Percentiles rank a stretch among this genome's conserved stretches.
Evolutionary conservation across 2,113 vertebrate genomes (phyloP).

Genomic region (Scortum barcoo): DNA sequence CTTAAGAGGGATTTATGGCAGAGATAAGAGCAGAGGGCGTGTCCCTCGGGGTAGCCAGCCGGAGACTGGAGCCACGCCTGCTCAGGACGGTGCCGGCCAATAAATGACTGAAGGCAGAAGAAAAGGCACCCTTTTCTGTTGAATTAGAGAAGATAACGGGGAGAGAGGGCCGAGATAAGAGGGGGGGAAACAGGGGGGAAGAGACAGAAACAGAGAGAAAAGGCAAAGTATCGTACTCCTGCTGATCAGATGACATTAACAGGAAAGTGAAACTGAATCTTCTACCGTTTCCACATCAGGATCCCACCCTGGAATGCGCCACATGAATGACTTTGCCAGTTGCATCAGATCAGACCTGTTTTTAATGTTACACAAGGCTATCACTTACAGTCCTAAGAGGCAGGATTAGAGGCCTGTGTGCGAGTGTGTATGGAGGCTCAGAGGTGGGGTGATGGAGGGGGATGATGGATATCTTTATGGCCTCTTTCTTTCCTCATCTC

Average conservation of each 20-base stretch:
- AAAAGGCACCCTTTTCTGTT: conserved; percentile 70
- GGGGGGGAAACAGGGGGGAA: conserved; percentile 22
- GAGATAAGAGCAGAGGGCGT: conserved; percentile 81
- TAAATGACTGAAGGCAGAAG: conserved; percentile 55
- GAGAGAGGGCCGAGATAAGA: conserved; percentile 62
- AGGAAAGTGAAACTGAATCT: conserved; percentile 73
- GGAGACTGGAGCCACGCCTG: conserved; percentile 65
- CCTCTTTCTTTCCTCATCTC: conserved; percentile 72
- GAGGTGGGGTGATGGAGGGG: conserved; percentile 63
- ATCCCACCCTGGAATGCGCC: conserved; percentile 73
- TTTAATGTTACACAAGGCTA: conserved; percentile 82
- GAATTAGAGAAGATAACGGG: conserved; percentile 69
- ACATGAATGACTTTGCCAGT: conserved; percentile 75
- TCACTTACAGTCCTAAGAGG: conserved; percentile 81
- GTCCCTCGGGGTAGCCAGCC: conserved; percentile 65
- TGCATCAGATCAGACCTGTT: conserved; percentile 77
- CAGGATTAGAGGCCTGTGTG: conserved; percentile 77
- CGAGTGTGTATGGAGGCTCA: conserved; percentile 43
- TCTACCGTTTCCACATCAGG: conserved; percentile 62
- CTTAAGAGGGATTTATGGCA: conserved; percentile 82
- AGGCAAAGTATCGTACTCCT: conserved; percentile 49
- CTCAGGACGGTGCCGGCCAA: conserved; percentile 33
- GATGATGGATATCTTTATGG: conserved; percentile 78
- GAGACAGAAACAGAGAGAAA: conserved; percentile 48
- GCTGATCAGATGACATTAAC: conserved; percentile 74